These are phyloP conservation scores for Prunella fulvescens DNA, from an alignment of 2,113 vertebrate species.

Conservation along the genomic window DNA sequence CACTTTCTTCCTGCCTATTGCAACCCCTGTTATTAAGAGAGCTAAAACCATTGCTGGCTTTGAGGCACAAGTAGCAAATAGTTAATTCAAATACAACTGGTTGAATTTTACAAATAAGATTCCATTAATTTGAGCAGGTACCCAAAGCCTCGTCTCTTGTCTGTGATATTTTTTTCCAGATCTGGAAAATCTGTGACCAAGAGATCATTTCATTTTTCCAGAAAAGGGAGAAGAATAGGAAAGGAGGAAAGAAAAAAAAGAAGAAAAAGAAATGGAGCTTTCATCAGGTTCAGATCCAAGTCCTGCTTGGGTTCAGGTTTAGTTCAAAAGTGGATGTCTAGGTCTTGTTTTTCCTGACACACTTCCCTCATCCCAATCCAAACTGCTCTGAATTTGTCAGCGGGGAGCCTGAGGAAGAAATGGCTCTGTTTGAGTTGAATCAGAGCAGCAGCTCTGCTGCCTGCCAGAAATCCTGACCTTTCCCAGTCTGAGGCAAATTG, in stretches of 20 bases:
- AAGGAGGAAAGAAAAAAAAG: not conserved
- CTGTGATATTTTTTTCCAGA: not conserved
- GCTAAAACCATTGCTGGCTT: not conserved
- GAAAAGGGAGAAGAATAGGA: not conserved
- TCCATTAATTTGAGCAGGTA: not conserved
- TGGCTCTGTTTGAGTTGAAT: conserved; percentile 40
- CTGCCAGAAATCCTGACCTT: conserved; percentile 42
- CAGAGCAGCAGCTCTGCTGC: not conserved
- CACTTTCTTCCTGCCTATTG: not conserved
- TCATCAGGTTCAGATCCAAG: not conserved
- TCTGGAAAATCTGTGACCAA: not conserved
- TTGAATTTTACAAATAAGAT: not conserved
- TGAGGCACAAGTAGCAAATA: not conserved
- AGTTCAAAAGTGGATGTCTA: conserved; percentile 36
- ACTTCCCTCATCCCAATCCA: not conserved
- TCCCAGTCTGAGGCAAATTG: not conserved
- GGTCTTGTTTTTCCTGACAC: conserved; percentile 46
- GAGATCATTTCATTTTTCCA: not conserved
- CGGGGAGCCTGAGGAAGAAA: not conserved
- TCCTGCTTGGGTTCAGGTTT: conserved; percentile 29
- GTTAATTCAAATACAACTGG: not conserved
- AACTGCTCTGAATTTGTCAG: conserved; percentile 14
- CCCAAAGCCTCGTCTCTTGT: not conserved
- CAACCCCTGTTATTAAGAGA: not conserved
- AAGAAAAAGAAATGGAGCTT: not conserved